Evolutionary conservation across 2,113 vertebrate species (phyloP), one percentile per base, ranked within the genome.

Genomic region (Pontoporia blainvillei): DNA sequence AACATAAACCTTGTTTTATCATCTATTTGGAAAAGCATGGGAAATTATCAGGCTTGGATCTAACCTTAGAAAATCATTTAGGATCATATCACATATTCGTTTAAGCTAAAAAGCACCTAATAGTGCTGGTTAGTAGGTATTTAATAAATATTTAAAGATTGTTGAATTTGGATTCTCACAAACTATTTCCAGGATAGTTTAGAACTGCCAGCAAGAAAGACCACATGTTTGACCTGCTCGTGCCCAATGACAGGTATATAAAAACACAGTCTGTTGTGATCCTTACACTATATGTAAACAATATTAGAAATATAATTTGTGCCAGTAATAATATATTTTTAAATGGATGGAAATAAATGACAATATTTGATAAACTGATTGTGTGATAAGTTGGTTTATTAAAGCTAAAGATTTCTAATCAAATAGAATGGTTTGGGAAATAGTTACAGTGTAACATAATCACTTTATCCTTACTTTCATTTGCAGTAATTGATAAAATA

Each of bases 41-140:
- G 23, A 34, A 86, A 87, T 72, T 54, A 95, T 2, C 86, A 10
- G 6, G 36, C 25, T 94, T 81, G 90, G 8, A 49, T 46, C 14
- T 75, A 94, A 94, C 27, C 44, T 41, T 72, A 78, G n/a, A 92
- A 95, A 59, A 81, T 88, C 17, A 69, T 54, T 85, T 39, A 93
- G 17, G 9, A 54, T 39, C 21, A 76, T 0, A 64, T 57, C 15
- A 90, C 27, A 46, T 69, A 76, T 52, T 92, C 27, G 88, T 44
- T 54, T 67, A 95, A 52, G 34, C 2, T 25, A 69, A 20, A 87
- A 86, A 41, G 11, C 57, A 59, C 17, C 34, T 84, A 90, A 73
- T 25, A 81, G 17, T 34, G 0, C 14, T 92, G 13, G 57, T 84
- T 41, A 81, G 41, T 44, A 86, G 6, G 7, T 49, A 20, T 10